Percentiles rank a stretch among this genome's conserved stretches.
phyloP scores from a whole-genome alignment of 2,797 vertebrate genomes.

The Poeciliopsis presidionis region DNA sequence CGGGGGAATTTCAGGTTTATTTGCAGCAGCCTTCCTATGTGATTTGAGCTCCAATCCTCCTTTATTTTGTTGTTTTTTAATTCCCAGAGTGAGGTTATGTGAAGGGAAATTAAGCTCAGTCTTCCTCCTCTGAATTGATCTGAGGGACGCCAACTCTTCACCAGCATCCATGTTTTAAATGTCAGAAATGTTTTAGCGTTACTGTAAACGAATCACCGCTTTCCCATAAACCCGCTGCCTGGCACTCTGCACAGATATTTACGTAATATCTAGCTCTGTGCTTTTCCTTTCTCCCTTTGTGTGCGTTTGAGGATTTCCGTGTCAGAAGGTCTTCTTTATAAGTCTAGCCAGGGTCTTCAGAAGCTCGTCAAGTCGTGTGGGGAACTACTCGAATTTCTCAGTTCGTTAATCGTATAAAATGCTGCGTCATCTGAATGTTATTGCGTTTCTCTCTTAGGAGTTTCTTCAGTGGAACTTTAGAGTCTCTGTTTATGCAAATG shows the following conservation, averaged over 20 bases:
- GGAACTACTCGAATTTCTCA: conserved; percentile 4
- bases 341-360: conserved; percentile 9
- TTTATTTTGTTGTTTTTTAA: conserved; percentile 3
- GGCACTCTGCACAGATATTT: conserved; percentile 40
- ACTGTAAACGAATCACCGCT: conserved; percentile 18
- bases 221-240: conserved; percentile 30
- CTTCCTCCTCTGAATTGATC: not conserved
- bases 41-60: not conserved
- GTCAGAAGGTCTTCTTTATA: not conserved
- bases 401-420: conserved; percentile 29
- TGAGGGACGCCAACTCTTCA: conserved; percentile 13
- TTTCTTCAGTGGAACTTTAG: conserved; percentile 13
- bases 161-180: conserved; percentile 37
- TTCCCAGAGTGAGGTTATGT: not conserved
- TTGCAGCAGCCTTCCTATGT: not conserved
- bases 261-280: conserved; percentile 11
- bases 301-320: conserved; percentile 17
- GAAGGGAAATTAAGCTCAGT: conserved; percentile 2
- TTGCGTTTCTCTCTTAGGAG: conserved; percentile 2
- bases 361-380: conserved; percentile 23
- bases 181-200: conserved; percentile 18
- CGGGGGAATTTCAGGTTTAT: not conserved
- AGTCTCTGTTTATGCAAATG: conserved; percentile 51
- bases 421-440: conserved; percentile 29
- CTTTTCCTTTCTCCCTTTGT: not conserved